Base-by-base conservation (phyloP, 2,888 invertebrate genomes). In the Kuschelorhynchus macadamiae region DNA sequence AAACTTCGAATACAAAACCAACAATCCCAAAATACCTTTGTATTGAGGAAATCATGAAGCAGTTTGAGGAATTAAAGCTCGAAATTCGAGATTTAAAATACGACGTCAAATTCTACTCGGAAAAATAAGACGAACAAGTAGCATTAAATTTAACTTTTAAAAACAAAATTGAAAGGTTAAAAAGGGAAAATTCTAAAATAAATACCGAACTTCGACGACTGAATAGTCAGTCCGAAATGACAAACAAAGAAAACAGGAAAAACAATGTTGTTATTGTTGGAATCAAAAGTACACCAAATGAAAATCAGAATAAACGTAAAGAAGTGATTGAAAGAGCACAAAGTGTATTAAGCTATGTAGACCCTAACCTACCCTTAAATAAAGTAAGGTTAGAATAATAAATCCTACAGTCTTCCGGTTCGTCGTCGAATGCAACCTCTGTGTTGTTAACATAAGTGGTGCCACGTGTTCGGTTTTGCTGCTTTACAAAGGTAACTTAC, bases 61-160 rank as follows among this genome's bases (percentile, higher is more conserved):
- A 25, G 7, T 7, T 25, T 3, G 7, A 3, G 7, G 25, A 25
- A 25, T 25, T 25, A 25, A 25, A 25, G 7, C 36, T 7, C 5
- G 36, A 36, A 11, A 2, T 36, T 12, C 36, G 36, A 7, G 36
- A 36, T 11, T 12, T 36, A 11, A 42, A 11, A 42, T 2, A 42
- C 17, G 42, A 42, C 16, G 17, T 42, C 4, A 42, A 42, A 3
- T 42, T 42, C 17, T 42, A 42, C 42, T 14, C 42, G 1, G 42
- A 42, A 5, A 42, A 42, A 11, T 42, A 42, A 4, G 42, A 42
- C 16, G 42, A 42, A 16, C 42, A 42, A 14, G 4, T 42, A 3
- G 17, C 11, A 16, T 2, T 42, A 3, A 42, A 42, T 42, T 4
- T 3, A 42, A 17, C 42, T 2, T 42, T 42, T 3, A 16, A 12